Percentiles rank a stretch among this genome's conserved stretches.
These are phyloP conservation scores for Semibalanus balanoides DNA, from an alignment of 1,140 invertebrate species.

Conservation along the genomic window DNA sequence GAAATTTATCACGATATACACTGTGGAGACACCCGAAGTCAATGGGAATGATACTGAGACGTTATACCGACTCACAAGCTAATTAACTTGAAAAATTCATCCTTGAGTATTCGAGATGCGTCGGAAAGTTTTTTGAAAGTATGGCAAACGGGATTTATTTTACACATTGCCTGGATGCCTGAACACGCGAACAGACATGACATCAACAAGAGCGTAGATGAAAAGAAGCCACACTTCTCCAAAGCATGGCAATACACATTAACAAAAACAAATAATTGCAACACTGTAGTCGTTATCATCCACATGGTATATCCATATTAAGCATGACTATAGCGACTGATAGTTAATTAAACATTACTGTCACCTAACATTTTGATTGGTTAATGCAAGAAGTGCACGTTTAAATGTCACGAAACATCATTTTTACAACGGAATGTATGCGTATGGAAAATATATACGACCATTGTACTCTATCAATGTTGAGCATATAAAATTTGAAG, in stretches of 20 bases:
- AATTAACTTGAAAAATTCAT: too few species aligned
- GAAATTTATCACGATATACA: too few species aligned
- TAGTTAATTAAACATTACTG: neutral
- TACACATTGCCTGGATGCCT: neutral
- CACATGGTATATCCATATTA: constrained; percentile 2
- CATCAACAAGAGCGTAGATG: constrained; percentile 1
- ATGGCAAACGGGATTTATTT: constrained; percentile 2
- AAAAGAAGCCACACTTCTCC: neutral
- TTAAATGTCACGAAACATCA: neutral
- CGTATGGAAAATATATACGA: neutral
- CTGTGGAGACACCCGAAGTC: too few species aligned
- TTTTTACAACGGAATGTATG: constrained; percentile 2
- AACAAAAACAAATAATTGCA: neutral
- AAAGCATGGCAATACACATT: neutral
- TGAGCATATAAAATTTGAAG: neutral
- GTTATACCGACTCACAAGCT: too few species aligned
- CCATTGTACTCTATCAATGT: neutral
- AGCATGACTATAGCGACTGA: neutral
- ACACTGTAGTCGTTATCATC: neutral
- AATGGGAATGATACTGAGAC: too few species aligned
- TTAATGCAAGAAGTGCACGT: neutral
- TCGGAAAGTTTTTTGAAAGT: neutral
- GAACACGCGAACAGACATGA: neutral
- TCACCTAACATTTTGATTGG: neutral
- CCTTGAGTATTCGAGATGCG: too few species aligned